Evolutionary conservation across 2,113 vertebrate species (phyloP), one percentile per base, ranked within the genome.

Genomic region (Tyto alba): DNA sequence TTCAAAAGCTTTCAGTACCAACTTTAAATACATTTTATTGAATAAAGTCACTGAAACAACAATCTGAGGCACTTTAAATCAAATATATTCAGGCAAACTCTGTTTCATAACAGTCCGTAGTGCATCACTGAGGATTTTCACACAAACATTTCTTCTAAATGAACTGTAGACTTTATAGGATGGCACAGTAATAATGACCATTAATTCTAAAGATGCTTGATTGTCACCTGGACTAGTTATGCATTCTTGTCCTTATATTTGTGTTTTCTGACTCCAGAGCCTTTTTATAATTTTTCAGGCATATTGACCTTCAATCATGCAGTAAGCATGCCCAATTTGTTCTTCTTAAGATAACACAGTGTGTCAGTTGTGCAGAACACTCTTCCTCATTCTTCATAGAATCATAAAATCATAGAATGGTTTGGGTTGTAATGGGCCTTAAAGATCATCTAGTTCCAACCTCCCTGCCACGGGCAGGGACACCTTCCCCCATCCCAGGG

Each of bases 271-370:
- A 81, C 25, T 72, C 80, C 45, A 56, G 43, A 96, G 45, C 23
- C 48, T 95, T 96, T 82, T 90, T 36, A 79, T 94, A 13, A 47
- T 73, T 96, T 95, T 97, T 95, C 77, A 94, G 90, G 62, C 26
- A 40, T 84, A 95, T 76, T 94, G 95, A 96, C 95, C 92, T 96
- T 96, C 77, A 97, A 5, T 93, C 88, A 30, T 76, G 68, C 71
- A 92, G 87, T 77, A 96, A 97, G 91, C 59, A 78, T 30, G 75
- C 53, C 79, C 40, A 57, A 21, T 97, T 80, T 93, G 77, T 95
- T 95, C 48, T 96, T 96, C 59, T 92, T 95, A 59, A 95, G 71
- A 53, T 86, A 88, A 92, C 88, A 95, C 36, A 89, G 20, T 40
- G 67, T 52, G n/a, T 80, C 80, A 62, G 66, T 76, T 67, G n/a